Percentiles rank a stretch among this genome's conserved stretches.
Conservation (phyloP, 1,140 invertebrate species). For the Teleogryllus occipitalis region DNA sequence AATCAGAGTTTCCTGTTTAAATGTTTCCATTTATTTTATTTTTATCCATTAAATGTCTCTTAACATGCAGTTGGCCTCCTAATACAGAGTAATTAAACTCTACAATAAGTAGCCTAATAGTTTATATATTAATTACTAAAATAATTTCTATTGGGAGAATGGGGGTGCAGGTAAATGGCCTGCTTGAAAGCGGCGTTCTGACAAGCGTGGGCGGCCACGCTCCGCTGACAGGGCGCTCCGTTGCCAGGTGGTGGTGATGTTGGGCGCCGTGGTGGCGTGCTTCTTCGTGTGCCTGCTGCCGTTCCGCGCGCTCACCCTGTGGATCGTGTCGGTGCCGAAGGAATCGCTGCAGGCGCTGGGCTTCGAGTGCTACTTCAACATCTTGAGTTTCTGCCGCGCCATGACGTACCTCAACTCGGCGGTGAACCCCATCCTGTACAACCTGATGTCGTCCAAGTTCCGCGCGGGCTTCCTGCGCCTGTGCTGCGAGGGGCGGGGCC, state of each 20-base stretch:
- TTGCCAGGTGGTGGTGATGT: slow-evolving; percentile 68
- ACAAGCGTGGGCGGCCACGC: too few relatives aligned
- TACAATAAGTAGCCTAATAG: too few relatives aligned
- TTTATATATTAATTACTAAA: too few relatives aligned
- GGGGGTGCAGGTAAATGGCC: too few relatives aligned
- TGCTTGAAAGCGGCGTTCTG: too few relatives aligned
- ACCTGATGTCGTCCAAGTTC: slow-evolving; percentile 87
- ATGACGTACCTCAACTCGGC: slow-evolving; percentile 85
- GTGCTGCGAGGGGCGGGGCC: slow-evolving; percentile 28
- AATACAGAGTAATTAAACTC: too few relatives aligned
- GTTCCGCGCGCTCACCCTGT: slow-evolving; percentile 74
- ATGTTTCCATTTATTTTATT: too few relatives aligned
- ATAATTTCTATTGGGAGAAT: too few relatives aligned
- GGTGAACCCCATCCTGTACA: slow-evolving; percentile 84
- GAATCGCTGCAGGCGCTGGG: slow-evolving; percentile 56
- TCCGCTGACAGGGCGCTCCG: slow-evolving; percentile 24
- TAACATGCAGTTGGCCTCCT: too few relatives aligned
- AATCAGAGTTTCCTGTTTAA: too few relatives aligned
- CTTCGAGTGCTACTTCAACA: slow-evolving; percentile 70
- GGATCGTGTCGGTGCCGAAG: slow-evolving; percentile 66
- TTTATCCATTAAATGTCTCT: too few relatives aligned
- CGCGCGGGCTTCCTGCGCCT: slow-evolving; percentile 67
- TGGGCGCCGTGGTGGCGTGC: slow-evolving; percentile 79
- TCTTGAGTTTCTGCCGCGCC: slow-evolving; percentile 76
- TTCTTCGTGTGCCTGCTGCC: slow-evolving; percentile 87